Evolutionary conservation across 2,797 vertebrate genomes (phyloP), one percentile per base, ranked within the genome.

Genomic region (Bufotes viridis): DNA sequence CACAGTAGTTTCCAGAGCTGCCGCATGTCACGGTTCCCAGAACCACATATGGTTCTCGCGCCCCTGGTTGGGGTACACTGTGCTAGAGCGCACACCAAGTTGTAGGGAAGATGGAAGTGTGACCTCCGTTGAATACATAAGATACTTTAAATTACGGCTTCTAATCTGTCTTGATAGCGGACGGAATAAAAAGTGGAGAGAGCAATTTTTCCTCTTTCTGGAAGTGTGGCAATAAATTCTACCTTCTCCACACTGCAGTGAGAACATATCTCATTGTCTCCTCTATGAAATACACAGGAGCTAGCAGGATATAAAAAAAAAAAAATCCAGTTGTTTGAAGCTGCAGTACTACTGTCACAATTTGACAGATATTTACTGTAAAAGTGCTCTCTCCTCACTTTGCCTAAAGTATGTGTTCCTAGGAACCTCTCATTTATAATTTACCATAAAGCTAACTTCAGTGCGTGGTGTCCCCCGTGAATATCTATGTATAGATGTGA

Each of bases 141-240:
- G 88, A 51, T 26, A 29, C 81, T 81, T 72, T 88, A 90, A 91
- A 86, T 80, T 69, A 91, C 84, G 90, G 87, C 76, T 51, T 88
- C 26, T 0, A 34, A 87, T 84, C 58, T 53, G 85, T 86, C 65
- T 49, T 90, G 1, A 0, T 81, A 88, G 70, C 86, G 91, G 85
- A 90, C 57, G 26, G 70, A 76, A 63, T 63, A 58, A 72, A 53
- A 60, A 80, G 49, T 57, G 76, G 58, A 29, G 65, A 58, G 65
- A 72, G 29, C 24, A 60, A 51, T 67, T 58, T 87, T 60, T 70
- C 72, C 69, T 88, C 18, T 78, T 87, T 70, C 80, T 82, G 86
- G 55, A 87, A 74, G 20, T 65, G 74, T 55, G 60, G 63, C 78
- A 57, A 88, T 84, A 78, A 76, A 78, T 83, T 87, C 60, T 74